Percentiles rank a stretch among this genome's conserved stretches.
These are phyloP conservation scores for Plutella xylostella DNA, from an alignment of 2,888 invertebrate species.

Conservation along the genomic window DNA sequence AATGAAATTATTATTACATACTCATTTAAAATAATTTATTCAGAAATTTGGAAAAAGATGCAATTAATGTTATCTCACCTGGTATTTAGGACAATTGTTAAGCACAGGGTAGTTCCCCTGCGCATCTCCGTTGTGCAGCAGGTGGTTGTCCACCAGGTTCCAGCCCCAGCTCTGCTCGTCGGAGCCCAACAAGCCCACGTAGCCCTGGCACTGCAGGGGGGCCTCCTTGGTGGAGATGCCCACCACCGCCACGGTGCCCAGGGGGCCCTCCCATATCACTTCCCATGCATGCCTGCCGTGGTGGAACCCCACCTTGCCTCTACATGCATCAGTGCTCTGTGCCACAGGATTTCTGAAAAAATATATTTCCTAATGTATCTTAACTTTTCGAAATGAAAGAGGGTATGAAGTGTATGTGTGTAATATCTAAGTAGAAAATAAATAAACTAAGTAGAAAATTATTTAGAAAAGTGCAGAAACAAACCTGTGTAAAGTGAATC, in stretches of 20 bases:
- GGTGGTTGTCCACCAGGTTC: constrained; percentile 98
- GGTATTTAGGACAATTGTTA: constrained; percentile 98
- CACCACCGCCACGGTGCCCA: constrained; percentile 98
- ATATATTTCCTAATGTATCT: neutral
- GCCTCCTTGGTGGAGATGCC: constrained; percentile 96
- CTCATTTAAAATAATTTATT: neutral
- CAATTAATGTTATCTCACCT: constrained; percentile 43
- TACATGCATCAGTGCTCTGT: constrained; percentile 96
- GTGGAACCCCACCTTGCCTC: constrained; percentile 90
- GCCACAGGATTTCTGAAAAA: constrained; percentile 91
- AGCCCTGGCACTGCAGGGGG: constrained; percentile 92
- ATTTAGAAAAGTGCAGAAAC: neutral
- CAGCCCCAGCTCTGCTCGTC: constrained; percentile 99
- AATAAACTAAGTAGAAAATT: neutral
- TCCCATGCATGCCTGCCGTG: constrained; percentile 97
- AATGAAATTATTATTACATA: constrained; percentile 7
- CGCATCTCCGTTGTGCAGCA: constrained; percentile 95
- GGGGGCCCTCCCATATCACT: constrained; percentile 97
- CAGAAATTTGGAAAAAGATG: neutral
- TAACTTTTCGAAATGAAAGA: too few relatives aligned
- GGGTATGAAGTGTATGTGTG: too few relatives aligned
- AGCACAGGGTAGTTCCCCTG: constrained; percentile 94
- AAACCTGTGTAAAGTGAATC: constrained; percentile 93
- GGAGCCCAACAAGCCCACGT: constrained; percentile 93
- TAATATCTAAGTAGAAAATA: neutral